Base-by-base conservation (phyloP, 2,888 invertebrate genomes). In the Syrphus vitripennis region DNA sequence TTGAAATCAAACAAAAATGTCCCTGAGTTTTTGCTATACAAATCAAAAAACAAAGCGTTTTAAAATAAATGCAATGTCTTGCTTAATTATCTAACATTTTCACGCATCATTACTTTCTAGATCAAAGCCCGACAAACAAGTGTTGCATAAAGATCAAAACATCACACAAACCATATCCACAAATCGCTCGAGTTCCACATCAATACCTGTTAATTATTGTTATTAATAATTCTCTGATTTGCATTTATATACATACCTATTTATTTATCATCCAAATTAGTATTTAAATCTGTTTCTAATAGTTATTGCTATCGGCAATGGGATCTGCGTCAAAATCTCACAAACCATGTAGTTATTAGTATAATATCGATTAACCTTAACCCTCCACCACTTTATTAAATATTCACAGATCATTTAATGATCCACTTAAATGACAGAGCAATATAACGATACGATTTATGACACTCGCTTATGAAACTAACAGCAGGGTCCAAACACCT, bases 141-240 rank as follows among this genome's bases (percentile, higher is more conserved):
- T 80, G 53, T 80, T 84, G 80, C 83, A 53, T 72, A 77, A 84
- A 80, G 48, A 61, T 72, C 45, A 78, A 45, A 65, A 65, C 37
- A 48, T 24, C 34, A n/a, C 34, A n/a, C 40, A 71, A 78, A 31
- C 45, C 16, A 67, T 37, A 74, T 69, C 40, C 29, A 53, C 34
- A 69, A 70, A 76, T 21, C 40, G 34, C 12, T 31, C 34, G 10
- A 53, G 65, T 84, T 84, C 72, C 84, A 72, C 53, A 40, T 77
- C 53, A 76, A 69, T 84, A 53, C 67, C 67, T 55, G n/a, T 69
- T 37, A 83, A 72, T 65, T 65, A 34, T 59, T 16, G 14, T n/a
- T n/a, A 37, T 34, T 31, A 59, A 14, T 48, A 55, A 70, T 83
- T 67, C 74, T 57, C 57, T 61, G 34, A 77, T 69, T 84, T 76